Base-by-base conservation (phyloP, 2,888 invertebrate genomes). In the Creontiades dilutus region DNA sequence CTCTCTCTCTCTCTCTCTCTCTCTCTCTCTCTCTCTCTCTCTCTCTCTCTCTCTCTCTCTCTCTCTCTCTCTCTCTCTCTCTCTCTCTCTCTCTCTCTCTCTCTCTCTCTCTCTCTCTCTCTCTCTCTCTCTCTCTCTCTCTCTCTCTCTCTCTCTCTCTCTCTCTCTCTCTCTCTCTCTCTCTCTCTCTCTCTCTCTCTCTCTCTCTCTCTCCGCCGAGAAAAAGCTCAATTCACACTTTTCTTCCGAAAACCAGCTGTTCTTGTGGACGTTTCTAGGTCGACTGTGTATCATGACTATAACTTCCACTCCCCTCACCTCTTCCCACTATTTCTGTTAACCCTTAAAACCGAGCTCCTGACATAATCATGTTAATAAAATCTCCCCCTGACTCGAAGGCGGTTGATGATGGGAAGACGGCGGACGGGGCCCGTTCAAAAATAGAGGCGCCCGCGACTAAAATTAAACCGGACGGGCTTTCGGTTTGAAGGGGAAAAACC, bases 361-460 rank as follows among this genome's bases (percentile, higher is more conserved):
- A 52, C 52, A 52, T 52, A 52, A 52, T 68, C 9, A 11, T 11
- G 68, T 23, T 68, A 68, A 68, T 61, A 61, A 68, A 23, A 68
- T 68, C 23, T 68, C 68, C 12, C 68, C 68, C 68, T 4, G 61
- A 13, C n/a, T 61, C 61, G 68, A 68, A 68, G 13, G 23, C 19
- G 23, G 68, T 23, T 12, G 68, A 68, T 68, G 68, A 23, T 23
- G 68, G 61, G 23, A n/a, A 16, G 57, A 27, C 3, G 68, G 68
- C 68, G 19, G 68, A 27, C 23, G 68, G 37, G n/a, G 68, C 27
- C 68, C 23, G 68, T 68, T 68, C 68, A 23, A 68, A 68, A 68
- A 68, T 68, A 68, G 68, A 23, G 68, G 9, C 23, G 68, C 23
- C 68, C 68, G 68, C 19, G 23, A 68, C 68, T 68, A 68, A 68